These are phyloP conservation scores for Chesias legatella DNA, from an alignment of 2,888 invertebrate species.

Conservation along the genomic window DNA sequence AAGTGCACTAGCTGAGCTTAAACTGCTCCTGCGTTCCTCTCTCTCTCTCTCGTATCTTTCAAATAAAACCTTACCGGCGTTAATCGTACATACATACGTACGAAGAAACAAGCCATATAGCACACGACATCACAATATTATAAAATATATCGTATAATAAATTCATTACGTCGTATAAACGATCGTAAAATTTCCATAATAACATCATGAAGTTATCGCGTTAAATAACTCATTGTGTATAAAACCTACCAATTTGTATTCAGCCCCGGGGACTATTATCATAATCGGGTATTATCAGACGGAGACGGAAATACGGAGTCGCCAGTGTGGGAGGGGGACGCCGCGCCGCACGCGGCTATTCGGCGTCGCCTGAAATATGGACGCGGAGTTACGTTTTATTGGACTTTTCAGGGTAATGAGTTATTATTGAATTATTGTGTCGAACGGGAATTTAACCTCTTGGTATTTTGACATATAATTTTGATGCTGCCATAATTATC, in stretches of 20 bases:
- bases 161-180: constrained; percentile 33
- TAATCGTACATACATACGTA: constrained; percentile 9
- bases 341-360: constrained; percentile 29
- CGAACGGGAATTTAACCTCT: constrained; percentile 17
- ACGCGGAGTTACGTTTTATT: constrained; percentile 58
- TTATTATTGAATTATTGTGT: constrained; percentile 29
- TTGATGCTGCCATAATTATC: no score
- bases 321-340: constrained; percentile 30
- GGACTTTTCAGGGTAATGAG: constrained; percentile 50
- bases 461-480: no score
- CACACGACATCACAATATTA: constrained; percentile 18
- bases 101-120: constrained; percentile 12
- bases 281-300: constrained; percentile 54
- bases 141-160: constrained; percentile 32
- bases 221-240: constrained; percentile 73
- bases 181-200: constrained; percentile 40
- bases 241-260: constrained; percentile 75
- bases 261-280: constrained; percentile 57
- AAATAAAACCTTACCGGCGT: constrained; percentile 4
- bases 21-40: no score
- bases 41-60: constrained; percentile 9
- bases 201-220: constrained; percentile 49
- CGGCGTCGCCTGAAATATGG: constrained; percentile 44
- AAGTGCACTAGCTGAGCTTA: no score
- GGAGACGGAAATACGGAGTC: constrained; percentile 30